Evolutionary conservation across 2,888 invertebrate species (phyloP).

Genomic region (Sesia apiformis): DNA sequence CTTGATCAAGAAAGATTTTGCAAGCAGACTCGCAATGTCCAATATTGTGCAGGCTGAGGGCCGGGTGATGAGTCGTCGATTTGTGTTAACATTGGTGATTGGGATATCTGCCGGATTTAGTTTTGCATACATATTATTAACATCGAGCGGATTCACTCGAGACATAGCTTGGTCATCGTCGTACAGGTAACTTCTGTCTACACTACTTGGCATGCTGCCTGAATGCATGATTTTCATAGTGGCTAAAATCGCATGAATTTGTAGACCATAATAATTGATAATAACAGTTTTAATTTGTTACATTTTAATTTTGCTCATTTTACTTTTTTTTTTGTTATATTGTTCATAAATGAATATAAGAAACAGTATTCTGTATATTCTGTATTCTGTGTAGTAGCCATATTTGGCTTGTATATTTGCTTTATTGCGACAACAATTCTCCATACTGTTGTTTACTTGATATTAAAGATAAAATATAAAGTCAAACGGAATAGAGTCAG

Average conservation of each 20-base stretch:
- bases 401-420: no score
- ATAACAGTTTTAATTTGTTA: neutral
- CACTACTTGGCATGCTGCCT: constrained; percentile 27
- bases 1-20: constrained; percentile 1
- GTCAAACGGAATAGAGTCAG: no score
- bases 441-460: no score
- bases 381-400: no score
- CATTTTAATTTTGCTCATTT: no score
- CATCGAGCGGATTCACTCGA: constrained; percentile 68
- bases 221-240: constrained; percentile 8
- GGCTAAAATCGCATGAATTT: neutral
- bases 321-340: no score
- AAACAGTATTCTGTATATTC: no score
- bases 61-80: constrained; percentile 78
- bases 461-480: no score
- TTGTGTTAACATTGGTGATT: constrained; percentile 80
- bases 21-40: constrained; percentile 2
- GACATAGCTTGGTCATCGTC: constrained; percentile 50
- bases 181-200: constrained; percentile 57
- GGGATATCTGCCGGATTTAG: constrained; percentile 85
- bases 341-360: no score
- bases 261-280: neutral
- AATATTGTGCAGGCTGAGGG: constrained; percentile 54
- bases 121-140: constrained; percentile 82
- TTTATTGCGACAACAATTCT: no score